Evolutionary conservation across 2,113 vertebrate species (phyloP), one percentile per base, ranked within the genome.

Genomic region (Ctenodactylus gundi): DNA sequence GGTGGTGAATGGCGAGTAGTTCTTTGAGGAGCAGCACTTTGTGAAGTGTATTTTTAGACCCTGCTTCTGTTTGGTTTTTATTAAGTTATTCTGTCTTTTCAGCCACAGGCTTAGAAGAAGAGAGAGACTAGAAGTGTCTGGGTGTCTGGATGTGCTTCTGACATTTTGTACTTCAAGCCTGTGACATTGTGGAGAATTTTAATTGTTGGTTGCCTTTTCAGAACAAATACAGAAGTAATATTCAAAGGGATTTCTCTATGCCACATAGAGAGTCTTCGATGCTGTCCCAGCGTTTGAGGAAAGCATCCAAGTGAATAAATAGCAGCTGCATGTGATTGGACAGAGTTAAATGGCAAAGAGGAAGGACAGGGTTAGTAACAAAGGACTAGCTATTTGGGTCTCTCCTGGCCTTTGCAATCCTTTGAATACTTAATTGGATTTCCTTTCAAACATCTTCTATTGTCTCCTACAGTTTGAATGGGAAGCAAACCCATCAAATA

Each of bases 341-440:
- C 62, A 77, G 90, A 91, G 90, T 96, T 88, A 90, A 95, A 92
- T 82, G 87, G 73, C 90, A 80, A 31, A 2, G 39, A 83, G 67
- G 67, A 92, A 86, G 64, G 62, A 83, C 36, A 81, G 75, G n/a
- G 53, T 75, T 72, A 58, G 62, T 34, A 85, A 94, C 85, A 93
- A 93, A 91, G 84, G 78, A 76, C 85, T 65, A 90, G 83, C 64
- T 82, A 36, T 90, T 92, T 93, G 82, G 64, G 57, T 88, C 90
- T 96, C 73, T 88, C 49, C 64, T 83, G 81, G 82, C 90, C 53
- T 46, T 95, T 90, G 36, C 90, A 88, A 91, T 86, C 78, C 82
- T 90, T 95, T 96, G 86, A 96, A 94, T 93, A 83, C 68, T 84
- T 94, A 96, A 97, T 91, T 97, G 92, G 94, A 92, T 96, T 97